Evolutionary conservation across 2,888 invertebrate genomes (phyloP).

Genomic region (Lasioglossum figueresi): DNA sequence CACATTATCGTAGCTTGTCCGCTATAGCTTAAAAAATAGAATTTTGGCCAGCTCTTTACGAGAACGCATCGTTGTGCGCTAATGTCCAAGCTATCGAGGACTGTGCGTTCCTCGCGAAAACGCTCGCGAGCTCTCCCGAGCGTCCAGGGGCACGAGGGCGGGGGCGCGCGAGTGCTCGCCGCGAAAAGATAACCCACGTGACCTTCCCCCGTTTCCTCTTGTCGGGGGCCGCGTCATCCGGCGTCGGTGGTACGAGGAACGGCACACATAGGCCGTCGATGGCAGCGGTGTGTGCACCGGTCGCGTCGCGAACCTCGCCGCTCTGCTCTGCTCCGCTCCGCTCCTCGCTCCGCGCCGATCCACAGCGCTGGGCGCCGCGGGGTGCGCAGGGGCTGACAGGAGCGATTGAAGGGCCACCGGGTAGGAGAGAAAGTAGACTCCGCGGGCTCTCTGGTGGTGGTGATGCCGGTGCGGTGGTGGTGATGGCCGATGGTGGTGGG

Average conservation of each 20-base stretch:
- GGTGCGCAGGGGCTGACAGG: constrained; percentile 19
- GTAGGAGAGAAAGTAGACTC: constrained; percentile 26
- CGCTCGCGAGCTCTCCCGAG: constrained; percentile 60
- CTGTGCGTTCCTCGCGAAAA: not conserved
- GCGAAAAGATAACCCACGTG: constrained; percentile 77
- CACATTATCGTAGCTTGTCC: no score
- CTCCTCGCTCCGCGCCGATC: not conserved
- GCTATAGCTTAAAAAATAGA: not conserved
- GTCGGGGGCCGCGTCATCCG: constrained; percentile 24
- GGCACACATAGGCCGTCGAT: constrained; percentile 15
- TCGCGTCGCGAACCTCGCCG: not conserved
- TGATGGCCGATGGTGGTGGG: constrained; percentile 6
- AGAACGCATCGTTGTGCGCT: not conserved
- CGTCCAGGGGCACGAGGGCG: constrained; percentile 52
- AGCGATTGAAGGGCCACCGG: constrained; percentile 42
- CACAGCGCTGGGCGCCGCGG: constrained; percentile 23
- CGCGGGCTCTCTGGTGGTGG: not conserved
- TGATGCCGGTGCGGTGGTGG: not conserved
- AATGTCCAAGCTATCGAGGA: not conserved
- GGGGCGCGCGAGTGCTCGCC: constrained; percentile 57
- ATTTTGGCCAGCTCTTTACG: not conserved
- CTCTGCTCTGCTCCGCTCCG: not conserved
- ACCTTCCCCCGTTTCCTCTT: constrained; percentile 65
- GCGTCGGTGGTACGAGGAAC: constrained; percentile 44
- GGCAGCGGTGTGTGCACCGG: constrained; percentile 11